These are phyloP conservation scores for Eucriotettix oculatus DNA, from an alignment of 2,888 invertebrate species.

Conservation along the genomic window DNA sequence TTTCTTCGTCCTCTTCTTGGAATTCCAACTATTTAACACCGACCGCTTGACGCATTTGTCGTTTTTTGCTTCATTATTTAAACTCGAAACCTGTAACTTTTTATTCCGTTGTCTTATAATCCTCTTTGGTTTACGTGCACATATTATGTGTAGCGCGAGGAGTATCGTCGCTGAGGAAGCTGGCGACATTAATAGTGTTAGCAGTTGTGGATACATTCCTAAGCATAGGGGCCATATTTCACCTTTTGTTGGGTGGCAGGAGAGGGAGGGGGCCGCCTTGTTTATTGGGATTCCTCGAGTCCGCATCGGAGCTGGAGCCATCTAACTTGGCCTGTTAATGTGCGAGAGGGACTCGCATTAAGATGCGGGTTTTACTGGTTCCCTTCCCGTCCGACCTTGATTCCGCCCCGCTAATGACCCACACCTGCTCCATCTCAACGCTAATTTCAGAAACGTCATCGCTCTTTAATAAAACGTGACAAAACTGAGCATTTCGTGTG, in stretches of 20 bases:
- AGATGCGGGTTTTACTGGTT: background rate
- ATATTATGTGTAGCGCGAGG: background rate
- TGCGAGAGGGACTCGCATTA: background rate
- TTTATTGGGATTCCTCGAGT: conserved; percentile 12
- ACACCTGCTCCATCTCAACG: no score
- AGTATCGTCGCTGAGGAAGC: no score
- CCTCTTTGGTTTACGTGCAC: background rate
- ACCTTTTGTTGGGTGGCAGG: conserved; percentile 9
- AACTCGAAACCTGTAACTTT: background rate
- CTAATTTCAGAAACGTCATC: no score
- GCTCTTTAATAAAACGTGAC: no score
- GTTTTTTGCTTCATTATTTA: background rate
- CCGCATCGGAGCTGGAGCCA: background rate
- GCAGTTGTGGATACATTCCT: conserved; percentile 7
- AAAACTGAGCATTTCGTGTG: no score
- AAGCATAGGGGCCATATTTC: conserved; percentile 10
- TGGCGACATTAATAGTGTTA: no score
- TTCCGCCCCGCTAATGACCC: no score
- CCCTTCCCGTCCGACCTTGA: background rate
- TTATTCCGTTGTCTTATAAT: background rate
- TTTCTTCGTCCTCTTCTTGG: background rate
- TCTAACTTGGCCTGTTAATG: no score
- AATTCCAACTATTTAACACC: background rate
- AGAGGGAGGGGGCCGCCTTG: conserved; percentile 6
- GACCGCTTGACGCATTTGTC: background rate